phyloP scores from a whole-genome alignment of 2,113 vertebrate genomes.

The Hippocampus comes region DNA sequence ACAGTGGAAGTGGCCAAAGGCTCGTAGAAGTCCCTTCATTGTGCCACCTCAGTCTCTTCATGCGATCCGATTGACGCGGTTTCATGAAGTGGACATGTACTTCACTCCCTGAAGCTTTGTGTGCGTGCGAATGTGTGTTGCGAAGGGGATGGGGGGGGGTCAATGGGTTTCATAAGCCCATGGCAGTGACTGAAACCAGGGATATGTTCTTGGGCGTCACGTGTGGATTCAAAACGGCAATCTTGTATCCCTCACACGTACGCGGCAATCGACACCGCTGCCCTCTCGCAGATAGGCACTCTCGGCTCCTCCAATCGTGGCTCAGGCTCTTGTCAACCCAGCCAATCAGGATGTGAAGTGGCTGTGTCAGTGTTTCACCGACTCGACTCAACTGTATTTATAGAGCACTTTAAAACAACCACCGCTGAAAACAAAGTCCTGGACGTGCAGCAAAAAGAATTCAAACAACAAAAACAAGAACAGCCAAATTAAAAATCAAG shows the following conservation, averaged over 20 bases:
- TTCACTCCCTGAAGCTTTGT: neutral
- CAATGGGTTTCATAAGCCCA: conserved; percentile 53
- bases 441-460: too few species aligned
- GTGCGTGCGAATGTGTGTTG: conserved; percentile 22
- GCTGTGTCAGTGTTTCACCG: conserved; percentile 54
- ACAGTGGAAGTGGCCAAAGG: conserved; percentile 30
- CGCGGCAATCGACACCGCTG: conserved; percentile 8
- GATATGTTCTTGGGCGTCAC: conserved; percentile 67
- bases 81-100: neutral
- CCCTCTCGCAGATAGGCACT: conserved; percentile 50
- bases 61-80: conserved; percentile 30
- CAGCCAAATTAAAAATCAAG: too few species aligned
- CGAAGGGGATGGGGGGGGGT: conserved; percentile 16
- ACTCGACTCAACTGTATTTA: too few species aligned
- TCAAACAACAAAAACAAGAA: too few species aligned
- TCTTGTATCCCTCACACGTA: conserved; percentile 45
- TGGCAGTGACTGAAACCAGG: conserved; percentile 82
- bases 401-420: too few species aligned
- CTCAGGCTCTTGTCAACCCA: conserved; percentile 48
- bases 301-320: conserved; percentile 43
- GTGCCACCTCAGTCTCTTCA: conserved; percentile 37
- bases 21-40: conserved; percentile 45
- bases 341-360: conserved; percentile 77
- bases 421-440: too few species aligned
- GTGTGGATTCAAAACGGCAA: conserved; percentile 68